Conservation (phyloP, 2,797 vertebrate species). For the Enteromius thamalakanensis region DNA sequence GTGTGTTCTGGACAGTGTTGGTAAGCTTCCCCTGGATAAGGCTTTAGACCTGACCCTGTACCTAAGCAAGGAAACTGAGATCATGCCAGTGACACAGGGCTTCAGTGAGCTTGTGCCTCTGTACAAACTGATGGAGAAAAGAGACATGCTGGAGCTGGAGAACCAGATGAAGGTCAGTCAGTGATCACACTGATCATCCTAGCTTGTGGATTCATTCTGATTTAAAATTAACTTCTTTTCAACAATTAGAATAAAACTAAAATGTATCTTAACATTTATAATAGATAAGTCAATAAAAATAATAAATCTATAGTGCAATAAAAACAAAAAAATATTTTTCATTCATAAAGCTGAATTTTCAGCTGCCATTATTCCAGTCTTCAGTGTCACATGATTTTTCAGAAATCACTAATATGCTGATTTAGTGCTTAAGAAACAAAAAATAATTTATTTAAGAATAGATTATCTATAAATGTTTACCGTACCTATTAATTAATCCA, state of each 20-base stretch:
- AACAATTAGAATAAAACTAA: neutral
- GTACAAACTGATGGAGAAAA: constrained; percentile 91
- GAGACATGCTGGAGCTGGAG: constrained; percentile 81
- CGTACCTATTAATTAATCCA: neutral
- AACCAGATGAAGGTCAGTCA: constrained; percentile 80
- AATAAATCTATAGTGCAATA: neutral
- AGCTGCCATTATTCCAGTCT: neutral
- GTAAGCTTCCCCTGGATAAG: constrained; percentile 83
- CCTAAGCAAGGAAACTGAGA: constrained; percentile 83
- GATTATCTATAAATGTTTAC: neutral
- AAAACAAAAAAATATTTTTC: neutral
- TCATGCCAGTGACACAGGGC: constrained; percentile 88
- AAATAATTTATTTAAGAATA: neutral
- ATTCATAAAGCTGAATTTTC: neutral
- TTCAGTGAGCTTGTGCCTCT: constrained; percentile 85
- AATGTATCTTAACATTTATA: neutral
- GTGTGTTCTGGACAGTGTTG: constrained; percentile 72
- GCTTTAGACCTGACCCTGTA: constrained; percentile 89
- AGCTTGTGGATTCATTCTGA: neutral
- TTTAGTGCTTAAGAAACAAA: neutral
- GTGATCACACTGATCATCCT: no score
- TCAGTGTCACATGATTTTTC: neutral
- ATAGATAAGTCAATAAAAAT: neutral
- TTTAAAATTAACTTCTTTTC: neutral
- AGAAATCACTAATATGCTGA: neutral